A percentile compares a stretch with the other conserved stretches of the same genome.
phyloP scores from a whole-genome alignment of 2,888 invertebrate species.

The Pristionchus entomophagus region DNA sequence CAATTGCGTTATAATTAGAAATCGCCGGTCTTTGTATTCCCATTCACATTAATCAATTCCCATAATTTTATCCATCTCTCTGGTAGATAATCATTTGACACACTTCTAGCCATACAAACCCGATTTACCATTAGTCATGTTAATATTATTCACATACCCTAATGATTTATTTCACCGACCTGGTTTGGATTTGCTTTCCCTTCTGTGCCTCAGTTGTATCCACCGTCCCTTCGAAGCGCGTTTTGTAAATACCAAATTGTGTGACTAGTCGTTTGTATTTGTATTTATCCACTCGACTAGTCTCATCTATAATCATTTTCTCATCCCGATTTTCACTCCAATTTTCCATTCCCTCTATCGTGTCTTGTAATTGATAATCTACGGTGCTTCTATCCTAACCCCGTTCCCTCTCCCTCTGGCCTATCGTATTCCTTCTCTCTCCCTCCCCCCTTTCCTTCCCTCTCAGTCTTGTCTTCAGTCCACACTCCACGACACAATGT shows the following conservation, averaged over 20 bases:
- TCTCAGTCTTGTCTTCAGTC: slow-evolving; percentile 40
- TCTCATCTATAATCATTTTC: neutral
- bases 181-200: neutral
- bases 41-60: slow-evolving; percentile 11
- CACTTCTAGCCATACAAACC: slow-evolving; percentile 6
- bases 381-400: slow-evolving; percentile 29
- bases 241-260: slow-evolving; percentile 20
- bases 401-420: neutral
- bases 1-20: slow-evolving; percentile 35
- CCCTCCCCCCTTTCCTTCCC: neutral
- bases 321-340: slow-evolving; percentile 28
- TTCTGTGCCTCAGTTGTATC: slow-evolving; percentile 15
- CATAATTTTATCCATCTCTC: neutral
- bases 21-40: neutral
- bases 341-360: neutral
- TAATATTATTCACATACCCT: slow-evolving; percentile 29
- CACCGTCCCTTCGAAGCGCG: neutral
- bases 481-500: slow-evolving; percentile 39
- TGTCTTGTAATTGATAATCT: slow-evolving; percentile 32
- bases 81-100: neutral
- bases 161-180: slow-evolving; percentile 10
- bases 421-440: neutral
- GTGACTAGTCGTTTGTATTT: neutral
- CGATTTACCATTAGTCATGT: slow-evolving; percentile 15
- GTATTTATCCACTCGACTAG: slow-evolving; percentile 7